Evolutionary conservation across 2,888 invertebrate species (phyloP).

Genomic region (Stegana nigrithorax): DNA sequence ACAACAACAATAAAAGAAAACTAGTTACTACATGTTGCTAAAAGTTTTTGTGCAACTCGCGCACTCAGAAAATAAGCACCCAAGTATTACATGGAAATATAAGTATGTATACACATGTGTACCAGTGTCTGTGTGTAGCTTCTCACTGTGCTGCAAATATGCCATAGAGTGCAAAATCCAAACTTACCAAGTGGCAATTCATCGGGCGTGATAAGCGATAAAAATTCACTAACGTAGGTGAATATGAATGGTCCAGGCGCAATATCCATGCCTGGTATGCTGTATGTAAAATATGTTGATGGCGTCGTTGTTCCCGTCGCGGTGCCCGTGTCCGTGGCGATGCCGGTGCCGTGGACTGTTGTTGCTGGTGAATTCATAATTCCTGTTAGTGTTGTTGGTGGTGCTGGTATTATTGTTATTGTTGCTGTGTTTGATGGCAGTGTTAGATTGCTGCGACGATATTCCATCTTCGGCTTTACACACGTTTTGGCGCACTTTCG

Average conservation of each 20-base stretch:
- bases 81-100: too few species aligned
- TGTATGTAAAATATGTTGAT: slow-evolving; percentile 64
- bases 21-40: too few species aligned
- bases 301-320: slow-evolving; percentile 47
- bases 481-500: background rate
- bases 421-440: slow-evolving; percentile 53
- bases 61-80: too few species aligned
- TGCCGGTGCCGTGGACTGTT: slow-evolving; percentile 33
- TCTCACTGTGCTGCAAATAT: too few species aligned
- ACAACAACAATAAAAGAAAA: too few species aligned
- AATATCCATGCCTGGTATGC: slow-evolving; percentile 67
- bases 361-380: slow-evolving; percentile 41
- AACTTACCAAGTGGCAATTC: slow-evolving; percentile 68
- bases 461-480: slow-evolving; percentile 11
- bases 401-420: slow-evolving; percentile 47
- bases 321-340: slow-evolving; percentile 22
- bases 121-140: too few species aligned
- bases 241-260: slow-evolving; percentile 66
- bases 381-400: slow-evolving; percentile 38
- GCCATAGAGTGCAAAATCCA: too few species aligned
- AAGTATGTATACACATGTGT: too few species aligned
- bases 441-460: slow-evolving; percentile 52
- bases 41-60: too few species aligned
- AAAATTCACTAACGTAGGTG: slow-evolving; percentile 67
- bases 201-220: slow-evolving; percentile 68